Evolutionary conservation across 1,140 invertebrate genomes (phyloP), one percentile per base, ranked within the genome.

Genomic region (Ceratitis capitata): DNA sequence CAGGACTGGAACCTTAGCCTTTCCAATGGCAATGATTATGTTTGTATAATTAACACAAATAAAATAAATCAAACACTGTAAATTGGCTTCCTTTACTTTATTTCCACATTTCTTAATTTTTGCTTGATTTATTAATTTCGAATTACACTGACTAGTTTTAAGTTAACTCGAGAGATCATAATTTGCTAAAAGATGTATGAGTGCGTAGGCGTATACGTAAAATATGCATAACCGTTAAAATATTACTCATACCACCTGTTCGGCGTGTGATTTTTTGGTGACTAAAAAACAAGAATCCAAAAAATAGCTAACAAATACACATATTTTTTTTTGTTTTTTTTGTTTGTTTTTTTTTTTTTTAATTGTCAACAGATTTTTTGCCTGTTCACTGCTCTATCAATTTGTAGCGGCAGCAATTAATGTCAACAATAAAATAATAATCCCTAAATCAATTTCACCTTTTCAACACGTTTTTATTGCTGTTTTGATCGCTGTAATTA

Each of bases 191-290:
- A 26, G 39, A 14, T 39, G n/a, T 10, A 78, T 10, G 16, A n/a
- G 39, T 9, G 16, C 42, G 39, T 78, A 26, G 69, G 69, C 69
- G 69, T 78, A 78, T 78, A 78, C 69, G 69, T 45, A 78, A 78
- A 7, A 78, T n/a, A 47, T 35, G 39, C 9, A 39, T 14, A 23
- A 7, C 69, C 26, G n/a, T 45, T 3, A 45, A 3, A n/a, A 78
- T 10, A 45, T 78, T 78, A 78, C 35, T 42, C 69, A 78, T 78
- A 78, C 61, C 61, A 69, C 61, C 61, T 35, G 61, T 19, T 32
- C 61, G 61, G n/a, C 61, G 14, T 14, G 29, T 5, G 16, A 53
- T 19, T 1, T 69, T 42, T 0, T 78, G 7, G 19, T 2, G 10
- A n/a, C 64, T n/a, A n/a, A 74, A 74, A 39, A 7, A 39, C 1